A percentile compares a stretch with the other conserved stretches of the same genome.
Evolutionary conservation across 2,888 invertebrate genomes (phyloP).

Genomic region (Molorchus minor): DNA sequence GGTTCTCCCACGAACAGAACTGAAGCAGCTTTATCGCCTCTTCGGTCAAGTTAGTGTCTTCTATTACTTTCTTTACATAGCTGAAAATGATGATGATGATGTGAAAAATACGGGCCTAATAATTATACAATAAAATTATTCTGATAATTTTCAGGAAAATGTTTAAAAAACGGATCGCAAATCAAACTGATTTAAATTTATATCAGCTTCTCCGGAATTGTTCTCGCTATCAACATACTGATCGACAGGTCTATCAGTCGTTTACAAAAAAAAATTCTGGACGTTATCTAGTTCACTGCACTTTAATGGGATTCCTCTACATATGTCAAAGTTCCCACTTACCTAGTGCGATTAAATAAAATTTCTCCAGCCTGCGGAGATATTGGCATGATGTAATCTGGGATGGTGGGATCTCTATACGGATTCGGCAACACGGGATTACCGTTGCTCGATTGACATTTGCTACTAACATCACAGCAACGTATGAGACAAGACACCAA

Average conservation of each 20-base stretch:
- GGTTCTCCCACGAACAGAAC: constrained; percentile 97
- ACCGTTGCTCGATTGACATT: constrained; percentile 66
- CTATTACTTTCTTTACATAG: constrained; percentile 94
- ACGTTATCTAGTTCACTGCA: too few relatives aligned
- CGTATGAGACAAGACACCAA: constrained; percentile 88
- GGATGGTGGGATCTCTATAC: constrained; percentile 73
- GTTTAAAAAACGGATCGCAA: too few relatives aligned
- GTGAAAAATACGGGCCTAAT: not conserved
- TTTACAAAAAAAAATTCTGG: not conserved
- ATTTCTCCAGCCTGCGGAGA: constrained; percentile 81
- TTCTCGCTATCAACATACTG: too few relatives aligned
- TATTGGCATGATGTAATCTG: constrained; percentile 73
- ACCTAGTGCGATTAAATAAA: constrained; percentile 83
- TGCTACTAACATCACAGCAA: constrained; percentile 84
- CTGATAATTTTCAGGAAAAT: too few relatives aligned
- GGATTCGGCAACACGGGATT: constrained; percentile 74
- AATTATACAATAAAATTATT: not conserved
- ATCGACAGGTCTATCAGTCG: too few relatives aligned
- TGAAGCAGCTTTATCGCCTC: constrained; percentile 90
- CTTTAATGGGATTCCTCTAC: too few relatives aligned
- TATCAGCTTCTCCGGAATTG: too few relatives aligned
- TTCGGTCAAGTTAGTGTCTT: constrained; percentile 92
- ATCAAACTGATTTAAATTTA: too few relatives aligned
- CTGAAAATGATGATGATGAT: constrained; percentile 63
- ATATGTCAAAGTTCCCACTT: too few relatives aligned